Base-by-base conservation (phyloP, 2,888 invertebrate genomes). In the Drosophila limbata region DNA sequence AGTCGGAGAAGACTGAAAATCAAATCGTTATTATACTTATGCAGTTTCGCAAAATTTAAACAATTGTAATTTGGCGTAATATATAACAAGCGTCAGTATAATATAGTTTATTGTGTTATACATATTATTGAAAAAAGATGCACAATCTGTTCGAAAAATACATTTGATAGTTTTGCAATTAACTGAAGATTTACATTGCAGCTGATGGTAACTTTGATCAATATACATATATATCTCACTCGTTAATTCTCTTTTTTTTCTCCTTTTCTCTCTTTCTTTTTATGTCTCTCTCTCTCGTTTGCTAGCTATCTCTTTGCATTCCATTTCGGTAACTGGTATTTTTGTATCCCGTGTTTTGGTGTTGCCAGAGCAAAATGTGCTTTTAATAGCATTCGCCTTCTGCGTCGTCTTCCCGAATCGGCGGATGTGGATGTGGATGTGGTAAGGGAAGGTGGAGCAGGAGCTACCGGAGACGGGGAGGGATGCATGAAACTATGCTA, bases 401-500 rank as follows among this genome's bases (percentile, higher is more conserved):
- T 47, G 47, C 28, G 47, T 17, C 48, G 11, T 9, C 48, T 48
- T 48, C 48, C 10, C 47, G 28, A 47, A 28, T 28, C 48, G 10
- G 15, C 17, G 5, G 48, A 48, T 28, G 28, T 10, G 9, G 25
- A 21, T 28, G 28, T 28, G 25, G 25, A 25, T 42, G 8, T 39
- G 4, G 17, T 10, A 19, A 19, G 5, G 17, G 42, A 11, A 19
- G 11, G 5, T 42, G 4, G 4, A 19, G 11, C 19, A 11, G 19
- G 19, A 11, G 19, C 19, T 19, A 19, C 42, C 11, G 3, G 13
- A 8, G 11, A 5, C 19, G 5, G n/a, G 11, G 25, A 9, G n/a
- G n/a, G n/a, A 11, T 17, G 21, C 44, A 56, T 45, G 35, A 47
- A 47, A 57, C 35, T 57, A 37, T 57, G 25, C 45, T 47, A 45